These are phyloP conservation scores for Lutjanus erythropterus DNA, from an alignment of 2,113 vertebrate species.

Conservation along the genomic window DNA sequence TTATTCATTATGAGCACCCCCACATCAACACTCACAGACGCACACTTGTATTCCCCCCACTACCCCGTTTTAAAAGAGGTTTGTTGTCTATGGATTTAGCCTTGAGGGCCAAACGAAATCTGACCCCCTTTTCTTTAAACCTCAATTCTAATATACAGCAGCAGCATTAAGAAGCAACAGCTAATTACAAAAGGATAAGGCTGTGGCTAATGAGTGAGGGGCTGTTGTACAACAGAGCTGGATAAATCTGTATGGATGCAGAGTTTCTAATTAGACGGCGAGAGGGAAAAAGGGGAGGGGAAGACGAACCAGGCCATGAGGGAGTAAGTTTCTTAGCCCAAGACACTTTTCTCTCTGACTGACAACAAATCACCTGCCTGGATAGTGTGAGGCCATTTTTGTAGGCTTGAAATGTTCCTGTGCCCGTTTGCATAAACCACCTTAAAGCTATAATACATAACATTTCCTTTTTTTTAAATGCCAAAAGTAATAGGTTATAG, in stretches of 20 bases:
- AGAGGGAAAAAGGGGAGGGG: slow-evolving; percentile 3
- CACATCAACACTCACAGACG: slow-evolving; percentile 21
- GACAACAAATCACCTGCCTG: slow-evolving; percentile 43
- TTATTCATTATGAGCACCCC: slow-evolving; percentile 43
- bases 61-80: slow-evolving; percentile 50
- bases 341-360: slow-evolving; percentile 30
- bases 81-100: slow-evolving; percentile 69
- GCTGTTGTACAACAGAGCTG: slow-evolving; percentile 2
- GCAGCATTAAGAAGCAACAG: slow-evolving; percentile 50
- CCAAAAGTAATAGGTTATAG: too few relatives aligned
- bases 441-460: too few relatives aligned
- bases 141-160: slow-evolving; percentile 29
- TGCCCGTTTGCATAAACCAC: too few relatives aligned
- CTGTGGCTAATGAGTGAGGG: slow-evolving; percentile 58
- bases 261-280: slow-evolving; percentile 69
- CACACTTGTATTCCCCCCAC: slow-evolving; percentile 1
- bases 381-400: not conserved
- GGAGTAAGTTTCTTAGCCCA: slow-evolving; percentile 27
- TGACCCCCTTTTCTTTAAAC: slow-evolving; percentile 46
- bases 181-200: slow-evolving; percentile 74
- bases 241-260: slow-evolving; percentile 52
- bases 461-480: too few relatives aligned
- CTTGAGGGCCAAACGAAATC: slow-evolving; percentile 57
- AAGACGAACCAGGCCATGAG: slow-evolving; percentile 21
- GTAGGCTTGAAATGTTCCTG: not conserved